Evolutionary conservation across 2,797 vertebrate species (phyloP), one percentile per base, ranked within the genome.

Genomic region (Benthosema pterotum): DNA sequence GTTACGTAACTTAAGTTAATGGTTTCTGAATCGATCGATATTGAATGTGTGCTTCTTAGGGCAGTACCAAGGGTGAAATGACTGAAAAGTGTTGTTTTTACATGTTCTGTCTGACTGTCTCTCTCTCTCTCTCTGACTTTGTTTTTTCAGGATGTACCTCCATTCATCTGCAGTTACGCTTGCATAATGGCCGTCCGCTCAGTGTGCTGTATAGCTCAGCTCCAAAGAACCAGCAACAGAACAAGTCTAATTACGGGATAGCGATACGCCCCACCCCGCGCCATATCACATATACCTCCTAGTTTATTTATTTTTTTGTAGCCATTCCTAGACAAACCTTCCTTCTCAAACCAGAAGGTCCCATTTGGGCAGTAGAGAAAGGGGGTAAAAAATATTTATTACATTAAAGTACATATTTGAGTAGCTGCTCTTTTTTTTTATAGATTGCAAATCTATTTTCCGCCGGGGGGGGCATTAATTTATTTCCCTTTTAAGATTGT

Each of bases 161-260:
- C 87, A 86, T 89, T 88, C 87, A 78, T 79, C 86, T 82, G 80
- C 83, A 81, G 75, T 89, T 66, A 79, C 72, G 83, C 46, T 87
- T 90, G 66, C 91, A 95, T 89, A 91, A 96, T 96, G 96, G 94
- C 87, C 76, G 86, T 86, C 83, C 72, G 38, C 78, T 86, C 83
- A 72, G 70, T 85, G 72, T 77, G 83, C 80, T 46, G 93, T 89
- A 91, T 76, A 65, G 72, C 82, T 59, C 87, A 78, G 85, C 89
- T 78, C 89, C 89, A 90, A 91, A 91, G 88, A 68, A 87, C 79
- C 79, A 77, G 75, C 83, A 90, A 90, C 80, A 87, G 68, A 85
- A 86, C 69, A 74, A 88, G 79, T 83, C 77, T 71, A 77, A 87
- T 86, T 84, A 87, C 88, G 78, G 92, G 93, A 95, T 96, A 97